phyloP scores from a whole-genome alignment of 1,140 invertebrate species.

The Lordiphosa stackelbergi region DNA sequence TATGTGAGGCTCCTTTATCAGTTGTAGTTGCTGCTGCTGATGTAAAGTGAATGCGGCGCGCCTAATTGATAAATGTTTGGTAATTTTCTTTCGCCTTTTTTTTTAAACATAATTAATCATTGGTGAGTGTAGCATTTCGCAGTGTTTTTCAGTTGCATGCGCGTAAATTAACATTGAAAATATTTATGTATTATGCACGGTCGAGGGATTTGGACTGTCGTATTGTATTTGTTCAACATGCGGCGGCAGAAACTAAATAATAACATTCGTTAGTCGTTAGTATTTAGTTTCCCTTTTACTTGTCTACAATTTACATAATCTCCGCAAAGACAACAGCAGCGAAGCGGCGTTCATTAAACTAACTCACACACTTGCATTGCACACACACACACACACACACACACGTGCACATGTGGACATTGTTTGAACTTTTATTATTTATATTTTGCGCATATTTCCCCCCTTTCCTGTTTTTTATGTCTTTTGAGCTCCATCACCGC shows the following conservation, averaged over 20 bases:
- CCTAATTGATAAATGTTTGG: conserved; percentile 63
- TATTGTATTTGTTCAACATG: conserved; percentile 18
- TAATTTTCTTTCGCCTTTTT: conserved; percentile 32
- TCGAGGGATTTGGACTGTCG: conserved; percentile 19
- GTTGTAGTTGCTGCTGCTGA: conserved; percentile 14
- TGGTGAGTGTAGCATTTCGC: background rate
- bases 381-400: too few relatives aligned
- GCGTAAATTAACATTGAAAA: conserved; percentile 22
- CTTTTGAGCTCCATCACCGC: conserved; percentile 23
- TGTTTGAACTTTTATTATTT: conserved; percentile 44
- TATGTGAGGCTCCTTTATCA: conserved; percentile 55
- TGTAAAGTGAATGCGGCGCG: conserved; percentile 55
- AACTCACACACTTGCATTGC: conserved; percentile 18
- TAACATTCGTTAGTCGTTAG: conserved; percentile 24
- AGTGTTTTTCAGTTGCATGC: conserved; percentile 40
- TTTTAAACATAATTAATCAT: conserved; percentile 57
- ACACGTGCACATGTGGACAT: conserved; percentile 6
- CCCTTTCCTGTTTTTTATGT: conserved; percentile 31
- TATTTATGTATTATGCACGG: conserved; percentile 34
- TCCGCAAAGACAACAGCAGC: conserved; percentile 49
- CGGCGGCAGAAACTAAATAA: conserved; percentile 8
- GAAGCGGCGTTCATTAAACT: conserved; percentile 60
- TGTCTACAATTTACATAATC: conserved; percentile 71
- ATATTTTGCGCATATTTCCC: conserved; percentile 41
- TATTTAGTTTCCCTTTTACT: conserved; percentile 73